Base-by-base conservation (phyloP, 1,140 invertebrate species). In the Ips nitidus region DNA sequence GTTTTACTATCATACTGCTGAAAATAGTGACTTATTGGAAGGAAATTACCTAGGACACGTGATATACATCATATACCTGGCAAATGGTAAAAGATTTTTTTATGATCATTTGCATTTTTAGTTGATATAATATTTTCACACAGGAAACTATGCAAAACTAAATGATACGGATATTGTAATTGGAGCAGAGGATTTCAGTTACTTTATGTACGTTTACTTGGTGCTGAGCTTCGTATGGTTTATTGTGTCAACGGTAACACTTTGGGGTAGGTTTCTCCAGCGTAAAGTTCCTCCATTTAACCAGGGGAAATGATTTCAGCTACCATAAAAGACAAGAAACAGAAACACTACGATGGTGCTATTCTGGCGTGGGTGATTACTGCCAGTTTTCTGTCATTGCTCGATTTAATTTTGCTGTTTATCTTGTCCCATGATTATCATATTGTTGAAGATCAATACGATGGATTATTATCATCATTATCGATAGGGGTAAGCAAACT, bases 141-240 rank as follows among this genome's bases (percentile, higher is more conserved):
- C 45, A 50, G 45, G 22, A 50, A 50, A 3, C 22, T 5, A 4
- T 45, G 43, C 4, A 5, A 8, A 45, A 5, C 4, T 45, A 45
- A 0, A 45, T 45, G 43, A 0, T 45, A 1, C 1, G 4, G 8
- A 45, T 45, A 45, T 45, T 45, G 22, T 50, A 6, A 50, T 50
- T 3, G 45, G 45, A 1, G 1, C 45, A 6, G 22, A 50, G 3
- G 45, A 50, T 8, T 68, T 68, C 4, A 47, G 40, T n/a, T 60
- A 60, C 52, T 68, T 59, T 39, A 47, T 60, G 42, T 59, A 59
- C 47, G 22, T 69, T 7, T 62, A 69, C 41, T 4, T 69, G 1
- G 52, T 61, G 2, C 40, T 69, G 39, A 69, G 66, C 38, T n/a
- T 61, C 40, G 4, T 4, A n/a, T 62, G 63, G 58, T 45, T 69